Conservation (phyloP, 1,140 invertebrate species). For the Ceratoteleas bidentatus region DNA sequence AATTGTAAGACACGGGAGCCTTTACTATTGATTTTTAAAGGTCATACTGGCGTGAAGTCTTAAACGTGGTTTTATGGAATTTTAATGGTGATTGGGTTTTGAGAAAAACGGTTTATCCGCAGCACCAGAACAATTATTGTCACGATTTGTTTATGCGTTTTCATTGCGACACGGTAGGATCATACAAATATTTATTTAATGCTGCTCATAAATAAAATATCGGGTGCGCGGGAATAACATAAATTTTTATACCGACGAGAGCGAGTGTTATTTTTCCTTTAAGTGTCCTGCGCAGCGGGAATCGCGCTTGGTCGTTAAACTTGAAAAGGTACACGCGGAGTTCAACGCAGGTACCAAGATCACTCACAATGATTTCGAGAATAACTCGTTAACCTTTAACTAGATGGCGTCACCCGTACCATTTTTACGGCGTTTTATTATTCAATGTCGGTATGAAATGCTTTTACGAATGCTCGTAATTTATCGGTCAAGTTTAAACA, state of each 20-base stretch:
- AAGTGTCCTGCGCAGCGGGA: conserved; percentile 43
- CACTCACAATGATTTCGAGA: conserved; percentile 36
- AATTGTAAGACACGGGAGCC: neutral
- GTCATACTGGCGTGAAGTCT: neutral
- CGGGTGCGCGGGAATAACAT: conserved; percentile 44
- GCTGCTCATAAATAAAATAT: conserved; percentile 49
- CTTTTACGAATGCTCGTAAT: too few species aligned
- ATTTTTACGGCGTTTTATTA: conserved; percentile 20
- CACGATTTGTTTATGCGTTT: conserved; percentile 11
- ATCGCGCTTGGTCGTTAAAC: conserved; percentile 41
- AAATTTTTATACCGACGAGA: conserved; percentile 39
- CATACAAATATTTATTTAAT: conserved; percentile 31
- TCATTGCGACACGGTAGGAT: neutral
- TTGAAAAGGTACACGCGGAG: conserved; percentile 39
- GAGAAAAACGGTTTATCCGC: neutral
- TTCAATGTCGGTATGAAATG: neutral
- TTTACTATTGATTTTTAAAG: conserved; percentile 1
- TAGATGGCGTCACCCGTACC: conserved; percentile 41
- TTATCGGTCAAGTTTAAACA: too few species aligned
- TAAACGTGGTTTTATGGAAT: conserved; percentile 13
- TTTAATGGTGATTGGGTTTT: conserved; percentile 1
- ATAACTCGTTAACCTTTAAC: conserved; percentile 19
- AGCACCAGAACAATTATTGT: neutral
- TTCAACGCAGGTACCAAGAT: conserved; percentile 47
- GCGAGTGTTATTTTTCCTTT: conserved; percentile 51